Conservation (phyloP, 2,797 vertebrate genomes). For the Hoplostethus atlanticus region DNA sequence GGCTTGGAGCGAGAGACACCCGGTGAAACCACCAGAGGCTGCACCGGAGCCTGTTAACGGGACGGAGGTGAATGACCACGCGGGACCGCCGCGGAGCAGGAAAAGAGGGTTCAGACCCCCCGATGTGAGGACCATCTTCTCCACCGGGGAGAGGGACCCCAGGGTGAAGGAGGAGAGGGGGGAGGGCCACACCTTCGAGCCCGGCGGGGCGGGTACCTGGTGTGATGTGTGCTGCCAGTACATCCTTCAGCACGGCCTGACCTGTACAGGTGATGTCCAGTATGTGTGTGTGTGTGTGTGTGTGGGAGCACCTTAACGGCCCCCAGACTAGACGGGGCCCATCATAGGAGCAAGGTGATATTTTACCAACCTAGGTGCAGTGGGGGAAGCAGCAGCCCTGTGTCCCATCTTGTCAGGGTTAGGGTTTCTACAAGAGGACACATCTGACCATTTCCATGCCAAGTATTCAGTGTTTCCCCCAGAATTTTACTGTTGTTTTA, state of each 20-base stretch:
- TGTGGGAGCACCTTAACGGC: background rate
- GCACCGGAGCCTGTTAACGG: constrained; percentile 14
- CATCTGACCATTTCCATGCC: too few relatives aligned
- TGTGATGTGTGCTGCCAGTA: constrained; percentile 82
- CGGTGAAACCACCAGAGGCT: background rate
- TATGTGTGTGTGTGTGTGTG: background rate
- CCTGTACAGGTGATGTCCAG: constrained; percentile 80
- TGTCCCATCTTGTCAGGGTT: too few relatives aligned
- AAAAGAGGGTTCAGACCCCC: constrained; percentile 82
- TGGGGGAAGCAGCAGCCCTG: too few relatives aligned
- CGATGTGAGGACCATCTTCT: constrained; percentile 87
- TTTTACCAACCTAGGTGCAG: too few relatives aligned
- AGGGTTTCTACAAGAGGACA: too few relatives aligned
- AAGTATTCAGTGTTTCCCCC: too few relatives aligned
- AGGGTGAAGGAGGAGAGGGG: constrained; percentile 80
- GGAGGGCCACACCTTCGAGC: constrained; percentile 81
- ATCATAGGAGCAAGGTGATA: too few relatives aligned
- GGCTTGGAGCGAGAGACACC: constrained; percentile 49
- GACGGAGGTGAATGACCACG: constrained; percentile 12
- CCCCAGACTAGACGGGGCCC: too few relatives aligned
- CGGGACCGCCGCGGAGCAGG: constrained; percentile 62
- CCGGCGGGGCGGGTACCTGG: constrained; percentile 68
- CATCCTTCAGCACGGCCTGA: constrained; percentile 77
- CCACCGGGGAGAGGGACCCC: constrained; percentile 74
- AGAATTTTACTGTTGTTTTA: too few relatives aligned